Percentiles rank a stretch among this genome's conserved stretches.
Conservation (phyloP, 1,140 invertebrate genomes). For the Delia radicum region DNA sequence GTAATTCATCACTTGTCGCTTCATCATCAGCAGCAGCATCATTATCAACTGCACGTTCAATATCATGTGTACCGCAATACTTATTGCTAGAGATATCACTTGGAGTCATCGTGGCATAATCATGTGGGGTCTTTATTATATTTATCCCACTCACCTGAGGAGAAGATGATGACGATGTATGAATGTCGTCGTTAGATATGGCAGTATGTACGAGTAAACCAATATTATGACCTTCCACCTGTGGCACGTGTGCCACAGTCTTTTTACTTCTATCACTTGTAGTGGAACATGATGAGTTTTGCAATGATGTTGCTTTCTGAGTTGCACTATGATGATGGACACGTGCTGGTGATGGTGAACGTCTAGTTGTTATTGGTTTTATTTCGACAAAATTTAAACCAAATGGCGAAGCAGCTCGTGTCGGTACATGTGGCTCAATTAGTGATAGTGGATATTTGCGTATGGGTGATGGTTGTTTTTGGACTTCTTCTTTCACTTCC, state of each 20-base stretch:
- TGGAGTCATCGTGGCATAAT: neutral
- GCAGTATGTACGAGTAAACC: conserved; percentile 43
- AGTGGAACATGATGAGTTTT: neutral
- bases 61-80: neutral
- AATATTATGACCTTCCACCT: conserved; percentile 49
- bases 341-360: neutral
- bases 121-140: neutral
- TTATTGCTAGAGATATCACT: neutral
- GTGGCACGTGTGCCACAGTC: conserved; percentile 36
- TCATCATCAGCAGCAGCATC: neutral
- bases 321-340: conserved; percentile 14
- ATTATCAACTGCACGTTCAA: neutral
- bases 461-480: conserved; percentile 27
- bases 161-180: neutral
- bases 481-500: too few relatives aligned
- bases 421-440: conserved; percentile 40
- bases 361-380: neutral
- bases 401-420: conserved; percentile 43
- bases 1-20: neutral
- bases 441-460: conserved; percentile 47
- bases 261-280: neutral
- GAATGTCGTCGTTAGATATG: neutral
- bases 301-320: neutral
- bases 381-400: conserved; percentile 40
- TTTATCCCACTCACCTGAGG: neutral